These are phyloP conservation scores for Dicaeum eximium DNA, from an alignment of 2,113 vertebrate genomes.

Conservation along the genomic window DNA sequence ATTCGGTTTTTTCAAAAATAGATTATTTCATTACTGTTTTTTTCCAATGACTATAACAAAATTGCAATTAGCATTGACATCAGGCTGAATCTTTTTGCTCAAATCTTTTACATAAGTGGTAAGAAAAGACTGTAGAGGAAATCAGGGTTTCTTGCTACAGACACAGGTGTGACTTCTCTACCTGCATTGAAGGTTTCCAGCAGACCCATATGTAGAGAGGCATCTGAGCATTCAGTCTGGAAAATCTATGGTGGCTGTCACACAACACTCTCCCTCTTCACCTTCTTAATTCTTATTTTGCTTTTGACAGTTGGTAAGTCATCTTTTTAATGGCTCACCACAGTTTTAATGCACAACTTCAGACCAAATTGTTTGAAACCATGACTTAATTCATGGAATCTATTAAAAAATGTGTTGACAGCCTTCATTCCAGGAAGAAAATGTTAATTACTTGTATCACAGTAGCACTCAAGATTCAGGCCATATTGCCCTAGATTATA, in stretches of 20 bases:
- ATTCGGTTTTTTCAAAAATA: neutral
- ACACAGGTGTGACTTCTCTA: neutral
- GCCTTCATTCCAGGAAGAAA: conserved; percentile 69
- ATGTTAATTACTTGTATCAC: conserved; percentile 69
- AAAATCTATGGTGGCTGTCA: conserved; percentile 58
- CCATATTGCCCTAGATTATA: conserved; percentile 68
- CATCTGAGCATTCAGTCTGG: conserved; percentile 59
- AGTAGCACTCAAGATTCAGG: conserved; percentile 68
- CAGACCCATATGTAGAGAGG: neutral
- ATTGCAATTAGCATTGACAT: neutral
- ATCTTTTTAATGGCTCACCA: conserved; percentile 66
- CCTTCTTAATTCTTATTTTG: conserved; percentile 62
- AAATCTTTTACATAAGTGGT: neutral
- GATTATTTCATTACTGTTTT: neutral
- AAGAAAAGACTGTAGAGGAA: neutral
- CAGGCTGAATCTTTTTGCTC: neutral
- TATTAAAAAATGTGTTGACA: conserved; percentile 68
- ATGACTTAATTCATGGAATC: conserved; percentile 67
- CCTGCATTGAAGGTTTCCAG: neutral
- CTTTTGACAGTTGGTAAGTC: conserved; percentile 65
- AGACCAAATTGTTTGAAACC: conserved; percentile 66
- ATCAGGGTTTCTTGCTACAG: neutral
- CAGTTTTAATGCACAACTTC: conserved; percentile 62
- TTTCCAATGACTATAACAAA: neutral
- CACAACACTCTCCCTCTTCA: conserved; percentile 38